Evolutionary conservation across 92 coral and sea anemone species (phyloP).

Genomic region (Phymanthus crucifer): DNA sequence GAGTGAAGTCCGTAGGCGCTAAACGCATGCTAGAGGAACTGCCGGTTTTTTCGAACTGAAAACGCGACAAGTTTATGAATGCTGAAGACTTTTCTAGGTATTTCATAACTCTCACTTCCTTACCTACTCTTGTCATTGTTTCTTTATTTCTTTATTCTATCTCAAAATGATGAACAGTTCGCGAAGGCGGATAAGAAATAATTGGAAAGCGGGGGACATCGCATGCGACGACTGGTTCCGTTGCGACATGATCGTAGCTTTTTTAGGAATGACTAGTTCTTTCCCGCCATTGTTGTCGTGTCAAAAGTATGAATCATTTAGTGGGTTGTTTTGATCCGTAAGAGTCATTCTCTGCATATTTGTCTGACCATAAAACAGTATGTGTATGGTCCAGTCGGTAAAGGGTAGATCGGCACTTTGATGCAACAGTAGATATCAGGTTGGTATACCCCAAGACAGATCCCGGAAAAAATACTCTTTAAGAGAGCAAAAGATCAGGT

Average conservation of each 20-base stretch:
- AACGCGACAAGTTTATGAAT: too few relatives aligned
- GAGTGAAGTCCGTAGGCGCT: too few relatives aligned
- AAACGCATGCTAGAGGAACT: too few relatives aligned
- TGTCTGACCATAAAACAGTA: not conserved
- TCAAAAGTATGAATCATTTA: not conserved
- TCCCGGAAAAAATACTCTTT: conserved; percentile 9
- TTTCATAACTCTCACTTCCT: too few relatives aligned
- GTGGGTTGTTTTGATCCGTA: not conserved
- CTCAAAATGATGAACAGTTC: not conserved
- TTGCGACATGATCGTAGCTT: not conserved
- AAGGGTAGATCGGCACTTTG: not conserved
- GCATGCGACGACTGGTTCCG: not conserved
- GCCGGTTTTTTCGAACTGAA: too few relatives aligned
- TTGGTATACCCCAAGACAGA: not conserved
- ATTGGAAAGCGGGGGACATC: not conserved
- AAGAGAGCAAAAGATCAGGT: conserved; percentile 1
- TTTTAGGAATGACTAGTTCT: not conserved
- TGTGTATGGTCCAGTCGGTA: not conserved
- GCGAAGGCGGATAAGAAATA: not conserved
- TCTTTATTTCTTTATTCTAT: not conserved
- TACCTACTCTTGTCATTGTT: too few relatives aligned
- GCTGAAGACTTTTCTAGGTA: too few relatives aligned
- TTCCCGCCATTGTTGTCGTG: not conserved
- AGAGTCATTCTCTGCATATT: not conserved
- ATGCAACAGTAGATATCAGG: not conserved